Evolutionary conservation across 2,113 vertebrate species (phyloP), one percentile per base, ranked within the genome.

Genomic region (Oplegnathus fasciatus): DNA sequence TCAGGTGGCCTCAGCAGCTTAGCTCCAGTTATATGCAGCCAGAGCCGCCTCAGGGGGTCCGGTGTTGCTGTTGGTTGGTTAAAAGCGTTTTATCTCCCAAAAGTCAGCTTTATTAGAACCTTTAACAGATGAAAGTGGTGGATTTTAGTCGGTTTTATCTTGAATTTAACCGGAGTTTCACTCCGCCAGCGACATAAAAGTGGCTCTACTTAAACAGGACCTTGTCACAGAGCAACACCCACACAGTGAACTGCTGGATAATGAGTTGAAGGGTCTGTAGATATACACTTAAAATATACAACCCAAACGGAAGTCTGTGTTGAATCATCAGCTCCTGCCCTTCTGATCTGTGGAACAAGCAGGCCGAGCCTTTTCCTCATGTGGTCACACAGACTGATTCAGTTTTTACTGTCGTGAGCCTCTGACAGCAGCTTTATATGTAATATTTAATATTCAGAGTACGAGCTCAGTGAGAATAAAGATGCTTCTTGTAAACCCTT

Each of bases 1-100:
- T 91, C 89, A 77, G 48, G 83, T 82, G 50, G 60, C 81, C n/a
- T 1, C 46, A 11, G 69, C 32, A 60, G 69, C 74, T 74, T 5
- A 46, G 40, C 52, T 71, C 78, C 48, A 28, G 74, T 72, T 55
- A 71, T 40, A 26, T 9, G 26, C 71, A 62, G 48, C 30, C 74
- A 18, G 52, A 75, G 60, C 54, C 0, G 15, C 57, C 57, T 81
- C 58, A 4, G 22, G 28, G 50, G 30, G 22, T 1, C 18, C 15
- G 8, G 11, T 76, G 55, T 55, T 37, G 34, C 70, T 64, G 22
- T 42, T 50, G 68, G 28, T 73, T 7, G 68, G 28, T 73, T 7
- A 60, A 37, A 71, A 44, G 28, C 34, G 32, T 50, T 64, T 81
- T 64, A 74, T 70, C 48, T 55, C 55, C 24, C 55, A 72, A 76